Conservation (phyloP, 2,888 invertebrate species). For the Drosophila algonquin region DNA sequence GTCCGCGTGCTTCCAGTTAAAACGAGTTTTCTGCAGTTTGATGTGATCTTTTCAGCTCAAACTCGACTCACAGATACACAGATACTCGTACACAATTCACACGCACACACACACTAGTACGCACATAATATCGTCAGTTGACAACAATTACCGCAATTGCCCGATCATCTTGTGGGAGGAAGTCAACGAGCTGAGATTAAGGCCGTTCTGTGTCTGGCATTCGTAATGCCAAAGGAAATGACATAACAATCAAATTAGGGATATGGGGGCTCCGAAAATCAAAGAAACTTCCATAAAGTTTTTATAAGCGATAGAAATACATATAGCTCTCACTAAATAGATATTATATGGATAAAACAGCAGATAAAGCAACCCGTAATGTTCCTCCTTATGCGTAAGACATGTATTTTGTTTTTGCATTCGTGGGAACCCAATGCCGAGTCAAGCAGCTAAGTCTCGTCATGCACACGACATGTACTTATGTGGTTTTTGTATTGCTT, state of each 20-base stretch:
- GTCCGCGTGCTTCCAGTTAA: conserved; percentile 33
- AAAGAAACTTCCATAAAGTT: not conserved
- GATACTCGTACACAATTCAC: conserved; percentile 30
- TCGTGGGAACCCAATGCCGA: too few species aligned
- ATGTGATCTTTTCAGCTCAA: conserved; percentile 27
- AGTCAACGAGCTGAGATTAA: conserved; percentile 51
- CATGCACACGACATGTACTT: not conserved
- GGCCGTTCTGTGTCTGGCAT: conserved; percentile 12
- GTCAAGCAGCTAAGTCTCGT: not conserved
- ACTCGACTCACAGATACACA: conserved; percentile 29
- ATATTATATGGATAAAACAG: too few species aligned
- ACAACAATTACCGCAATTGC: conserved; percentile 68
- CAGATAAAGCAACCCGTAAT: too few species aligned
- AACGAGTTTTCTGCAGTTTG: conserved; percentile 48
- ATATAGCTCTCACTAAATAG: too few species aligned
- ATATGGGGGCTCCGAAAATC: not conserved
- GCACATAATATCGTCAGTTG: conserved; percentile 52
- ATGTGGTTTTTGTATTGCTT: not conserved
- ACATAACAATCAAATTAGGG: conserved; percentile 38
- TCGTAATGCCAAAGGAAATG: conserved; percentile 35
- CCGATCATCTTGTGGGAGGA: conserved; percentile 60
- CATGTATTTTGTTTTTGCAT: too few species aligned
- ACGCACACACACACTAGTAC: conserved; percentile 26
- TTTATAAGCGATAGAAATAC: not conserved
- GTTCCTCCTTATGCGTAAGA: not conserved